These are phyloP conservation scores for Pentalonia nigronervosa DNA, from an alignment of 1,140 invertebrate genomes.

Conservation along the genomic window DNA sequence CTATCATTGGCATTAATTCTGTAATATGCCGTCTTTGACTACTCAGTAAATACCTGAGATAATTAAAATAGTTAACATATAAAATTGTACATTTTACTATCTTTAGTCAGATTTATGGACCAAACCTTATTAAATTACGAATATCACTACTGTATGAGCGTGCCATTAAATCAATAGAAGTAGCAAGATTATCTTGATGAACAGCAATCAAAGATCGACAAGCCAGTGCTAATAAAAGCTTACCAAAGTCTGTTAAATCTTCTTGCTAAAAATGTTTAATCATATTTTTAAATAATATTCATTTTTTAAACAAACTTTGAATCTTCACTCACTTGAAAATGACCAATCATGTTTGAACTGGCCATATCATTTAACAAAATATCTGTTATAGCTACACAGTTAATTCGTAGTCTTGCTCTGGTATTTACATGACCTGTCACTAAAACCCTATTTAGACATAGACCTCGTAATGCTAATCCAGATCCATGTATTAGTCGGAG, in stretches of 20 bases:
- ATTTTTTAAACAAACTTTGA: background rate
- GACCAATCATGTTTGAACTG: conserved; percentile 73
- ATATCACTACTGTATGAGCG: conserved; percentile 91
- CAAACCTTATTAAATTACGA: conserved; percentile 91
- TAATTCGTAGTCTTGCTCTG: conserved; percentile 73
- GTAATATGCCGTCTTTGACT: conserved; percentile 82
- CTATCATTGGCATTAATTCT: conserved; percentile 99
- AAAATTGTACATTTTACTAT: background rate
- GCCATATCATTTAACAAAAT: conserved; percentile 81
- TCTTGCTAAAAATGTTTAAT: conserved; percentile 73
- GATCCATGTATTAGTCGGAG: conserved; percentile 89
- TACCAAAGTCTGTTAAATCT: conserved; percentile 90
- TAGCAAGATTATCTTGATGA: conserved; percentile 82
- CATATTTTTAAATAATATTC: background rate
- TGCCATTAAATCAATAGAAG: conserved; percentile 87
- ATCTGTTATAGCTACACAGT: conserved; percentile 84
- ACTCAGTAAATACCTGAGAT: conserved; percentile 77
- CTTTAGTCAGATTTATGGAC: conserved; percentile 60
- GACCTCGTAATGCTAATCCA: conserved; percentile 73
- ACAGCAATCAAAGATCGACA: conserved; percentile 89
- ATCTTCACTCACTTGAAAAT: conserved; percentile 70
- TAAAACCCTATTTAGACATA: conserved; percentile 93
- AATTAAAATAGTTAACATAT: background rate
- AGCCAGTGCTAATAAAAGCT: conserved; percentile 87
- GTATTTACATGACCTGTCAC: conserved; percentile 67